Conservation (phyloP, 2,797 vertebrate genomes). For the Thunnus albacares region DNA sequence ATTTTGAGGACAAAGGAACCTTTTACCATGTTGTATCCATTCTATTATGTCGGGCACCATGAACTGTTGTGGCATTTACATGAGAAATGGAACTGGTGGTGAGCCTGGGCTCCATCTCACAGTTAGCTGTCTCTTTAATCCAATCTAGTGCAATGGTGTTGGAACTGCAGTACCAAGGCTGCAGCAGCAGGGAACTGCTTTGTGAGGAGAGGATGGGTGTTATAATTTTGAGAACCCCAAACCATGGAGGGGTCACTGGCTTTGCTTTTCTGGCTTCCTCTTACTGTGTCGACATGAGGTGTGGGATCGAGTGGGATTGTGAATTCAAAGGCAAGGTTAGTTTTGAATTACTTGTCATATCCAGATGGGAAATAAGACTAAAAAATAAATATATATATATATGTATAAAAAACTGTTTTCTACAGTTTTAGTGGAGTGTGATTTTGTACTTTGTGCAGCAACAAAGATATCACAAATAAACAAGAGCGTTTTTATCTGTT, state of each 20-base stretch:
- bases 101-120: constrained; percentile 87
- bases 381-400: neutral
- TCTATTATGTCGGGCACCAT: constrained; percentile 88
- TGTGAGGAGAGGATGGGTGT: constrained; percentile 89
- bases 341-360: constrained; percentile 47
- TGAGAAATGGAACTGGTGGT: constrained; percentile 90
- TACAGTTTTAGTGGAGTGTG: neutral
- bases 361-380: constrained; percentile 1
- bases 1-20: constrained; percentile 90
- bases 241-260: constrained; percentile 87
- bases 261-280: constrained; percentile 89
- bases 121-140: constrained; percentile 92
- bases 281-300: constrained; percentile 91
- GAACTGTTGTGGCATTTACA: constrained; percentile 93
- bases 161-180: constrained; percentile 87
- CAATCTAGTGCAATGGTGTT: constrained; percentile 91
- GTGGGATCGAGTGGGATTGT: constrained; percentile 88
- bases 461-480: constrained; percentile 18
- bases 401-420: neutral
- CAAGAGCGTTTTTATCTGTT: neutral
- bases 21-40: constrained; percentile 89
- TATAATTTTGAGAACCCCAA: constrained; percentile 88
- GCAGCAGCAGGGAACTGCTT: constrained; percentile 91
- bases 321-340: constrained; percentile 76
- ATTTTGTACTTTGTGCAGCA: constrained; percentile 3